These are phyloP conservation scores for Gastracanthus pulcherrimus DNA, from an alignment of 2,888 invertebrate species.

Conservation along the genomic window DNA sequence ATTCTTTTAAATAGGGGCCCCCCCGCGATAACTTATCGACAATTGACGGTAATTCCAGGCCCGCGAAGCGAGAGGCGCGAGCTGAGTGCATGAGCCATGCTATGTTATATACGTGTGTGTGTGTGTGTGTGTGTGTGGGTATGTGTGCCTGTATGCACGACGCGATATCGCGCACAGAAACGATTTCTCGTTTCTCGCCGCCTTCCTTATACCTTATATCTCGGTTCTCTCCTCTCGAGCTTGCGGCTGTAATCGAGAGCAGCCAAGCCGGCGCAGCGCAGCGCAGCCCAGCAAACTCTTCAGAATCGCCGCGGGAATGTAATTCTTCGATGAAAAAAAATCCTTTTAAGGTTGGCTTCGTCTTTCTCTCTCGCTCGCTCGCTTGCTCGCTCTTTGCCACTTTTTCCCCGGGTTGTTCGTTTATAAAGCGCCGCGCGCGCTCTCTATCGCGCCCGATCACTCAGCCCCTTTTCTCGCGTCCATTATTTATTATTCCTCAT, in stretches of 20 bases:
- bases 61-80: slow-evolving; percentile 10
- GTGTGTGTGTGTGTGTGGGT: too few species aligned
- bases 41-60: slow-evolving; percentile 68
- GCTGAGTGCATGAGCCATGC: too few species aligned
- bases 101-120: too few species aligned
- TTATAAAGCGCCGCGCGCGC: not conserved
- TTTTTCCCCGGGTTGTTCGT: not conserved
- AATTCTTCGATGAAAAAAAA: slow-evolving; percentile 42
- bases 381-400: not conserved
- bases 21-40: slow-evolving; percentile 72
- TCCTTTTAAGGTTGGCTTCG: slow-evolving; percentile 34
- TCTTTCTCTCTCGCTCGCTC: not conserved
- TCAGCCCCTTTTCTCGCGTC: too few species aligned
- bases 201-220: slow-evolving; percentile 32
- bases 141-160: not conserved
- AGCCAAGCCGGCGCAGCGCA: slow-evolving; percentile 40
- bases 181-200: slow-evolving; percentile 49
- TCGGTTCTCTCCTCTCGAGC: slow-evolving; percentile 17
- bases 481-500: slow-evolving; percentile 48
- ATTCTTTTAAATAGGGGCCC: slow-evolving; percentile 68
- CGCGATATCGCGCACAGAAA: slow-evolving; percentile 30
- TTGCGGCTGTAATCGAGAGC: slow-evolving; percentile 55
- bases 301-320: slow-evolving; percentile 53
- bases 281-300: too few species aligned
- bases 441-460: slow-evolving; percentile 29